Percentiles rank a stretch among this genome's conserved stretches.
phyloP scores from a whole-genome alignment of 2,797 vertebrate species.

The Potorous gilbertii region DNA sequence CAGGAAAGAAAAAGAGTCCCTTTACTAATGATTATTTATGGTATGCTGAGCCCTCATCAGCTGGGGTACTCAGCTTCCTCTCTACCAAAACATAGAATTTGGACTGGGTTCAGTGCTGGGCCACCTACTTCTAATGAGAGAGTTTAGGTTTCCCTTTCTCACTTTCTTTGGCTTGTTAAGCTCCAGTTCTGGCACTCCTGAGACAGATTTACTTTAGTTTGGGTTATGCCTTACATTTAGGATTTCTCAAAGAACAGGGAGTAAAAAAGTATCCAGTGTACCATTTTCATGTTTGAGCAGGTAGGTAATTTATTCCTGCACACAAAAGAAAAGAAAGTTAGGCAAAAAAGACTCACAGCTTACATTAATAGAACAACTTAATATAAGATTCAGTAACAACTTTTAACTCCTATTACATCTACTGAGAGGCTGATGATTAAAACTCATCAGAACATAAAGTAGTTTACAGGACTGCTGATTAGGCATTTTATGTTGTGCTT shows the following conservation, averaged over 20 bases:
- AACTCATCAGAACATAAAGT: neutral
- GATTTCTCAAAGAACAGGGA: neutral
- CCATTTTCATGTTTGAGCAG: neutral
- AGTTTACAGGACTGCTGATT: neutral
- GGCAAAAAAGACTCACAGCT: neutral
- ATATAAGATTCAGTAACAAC: neutral
- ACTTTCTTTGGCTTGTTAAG: neutral
- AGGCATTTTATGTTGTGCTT: neutral
- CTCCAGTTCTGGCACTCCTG: neutral
- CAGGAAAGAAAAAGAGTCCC: neutral
- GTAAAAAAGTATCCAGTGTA: neutral
- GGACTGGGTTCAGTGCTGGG: neutral
- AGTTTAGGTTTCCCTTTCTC: neutral
- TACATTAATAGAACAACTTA: neutral
- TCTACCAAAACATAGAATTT: neutral
- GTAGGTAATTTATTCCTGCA: neutral
- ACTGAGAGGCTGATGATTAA: neutral
- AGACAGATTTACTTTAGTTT: neutral
- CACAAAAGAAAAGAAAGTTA: neutral
- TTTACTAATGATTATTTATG: neutral
- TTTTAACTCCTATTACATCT: neutral
- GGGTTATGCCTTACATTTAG: neutral
- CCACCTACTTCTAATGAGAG: neutral
- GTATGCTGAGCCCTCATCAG: neutral
- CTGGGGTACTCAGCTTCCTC: neutral